A percentile compares a stretch with the other conserved stretches of the same genome.
These are phyloP conservation scores for Rallus limicola DNA, from an alignment of 2,113 vertebrate genomes.

Conservation along the genomic window DNA sequence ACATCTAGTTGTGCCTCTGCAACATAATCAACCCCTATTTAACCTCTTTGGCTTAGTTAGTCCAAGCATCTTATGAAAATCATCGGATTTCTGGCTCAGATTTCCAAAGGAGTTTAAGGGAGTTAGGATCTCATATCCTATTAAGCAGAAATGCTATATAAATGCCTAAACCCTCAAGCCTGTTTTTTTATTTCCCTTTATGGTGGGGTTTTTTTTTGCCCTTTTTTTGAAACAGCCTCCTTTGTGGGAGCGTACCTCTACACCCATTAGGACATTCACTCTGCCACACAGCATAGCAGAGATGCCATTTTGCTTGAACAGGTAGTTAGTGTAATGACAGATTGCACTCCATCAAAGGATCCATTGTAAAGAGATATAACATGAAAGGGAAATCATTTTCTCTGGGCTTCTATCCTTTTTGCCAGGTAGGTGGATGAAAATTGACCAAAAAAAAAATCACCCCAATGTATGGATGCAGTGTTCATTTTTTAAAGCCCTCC, in stretches of 20 bases:
- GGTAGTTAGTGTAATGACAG: neutral
- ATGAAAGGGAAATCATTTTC: neutral
- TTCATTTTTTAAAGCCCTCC: neutral
- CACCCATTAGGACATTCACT: neutral
- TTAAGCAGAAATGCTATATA: neutral
- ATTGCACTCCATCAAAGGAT: neutral
- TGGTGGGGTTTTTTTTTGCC: too few species aligned
- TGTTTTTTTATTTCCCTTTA: neutral
- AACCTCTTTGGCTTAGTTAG: neutral
- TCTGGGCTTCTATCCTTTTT: neutral
- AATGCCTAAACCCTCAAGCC: neutral
- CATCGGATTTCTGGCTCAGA: neutral
- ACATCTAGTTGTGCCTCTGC: neutral
- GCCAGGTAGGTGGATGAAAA: neutral
- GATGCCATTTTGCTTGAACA: neutral
- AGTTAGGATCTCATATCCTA: neutral
- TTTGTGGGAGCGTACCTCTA: neutral
- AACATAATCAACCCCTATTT: too few species aligned
- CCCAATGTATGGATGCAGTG: neutral
- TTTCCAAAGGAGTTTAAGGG: neutral
- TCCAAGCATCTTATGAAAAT: neutral
- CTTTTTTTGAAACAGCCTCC: neutral
- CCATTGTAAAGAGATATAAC: neutral
- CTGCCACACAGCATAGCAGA: neutral
- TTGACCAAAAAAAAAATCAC: neutral